A percentile compares a stretch with the other conserved stretches of the same genome.
Evolutionary conservation across 2,113 vertebrate genomes (phyloP).

Genomic region (Nannobrachium achirus): DNA sequence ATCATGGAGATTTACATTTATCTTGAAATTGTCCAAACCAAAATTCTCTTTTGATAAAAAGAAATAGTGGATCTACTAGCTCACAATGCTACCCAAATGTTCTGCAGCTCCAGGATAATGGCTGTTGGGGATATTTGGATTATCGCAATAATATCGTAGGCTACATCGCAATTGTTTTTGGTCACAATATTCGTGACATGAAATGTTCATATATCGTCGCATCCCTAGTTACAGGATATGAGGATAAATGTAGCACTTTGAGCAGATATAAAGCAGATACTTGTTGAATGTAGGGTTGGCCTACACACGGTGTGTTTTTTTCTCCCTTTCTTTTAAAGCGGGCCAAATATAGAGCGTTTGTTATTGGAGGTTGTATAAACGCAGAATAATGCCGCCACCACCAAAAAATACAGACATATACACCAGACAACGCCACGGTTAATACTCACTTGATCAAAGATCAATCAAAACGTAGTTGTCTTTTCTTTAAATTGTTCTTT

Average conservation of each 20-base stretch:
- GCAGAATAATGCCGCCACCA: slow-evolving; percentile 52
- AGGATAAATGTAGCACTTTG: slow-evolving; percentile 12
- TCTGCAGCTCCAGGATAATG: too few species aligned
- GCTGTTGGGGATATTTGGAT: too few species aligned
- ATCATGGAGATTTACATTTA: too few species aligned
- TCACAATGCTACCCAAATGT: too few species aligned
- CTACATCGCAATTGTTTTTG: too few species aligned
- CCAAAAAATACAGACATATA: slow-evolving; percentile 56
- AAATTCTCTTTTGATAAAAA: too few species aligned
- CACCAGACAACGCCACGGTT: slow-evolving; percentile 66
- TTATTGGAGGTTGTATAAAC: slow-evolving; percentile 25
- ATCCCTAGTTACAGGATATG: too few species aligned
- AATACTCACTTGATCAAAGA: slow-evolving; percentile 77
- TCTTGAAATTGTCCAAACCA: too few species aligned
- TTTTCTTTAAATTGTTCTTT: slow-evolving; percentile 56
- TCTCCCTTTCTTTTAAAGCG: background rate
- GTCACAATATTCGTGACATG: too few species aligned
- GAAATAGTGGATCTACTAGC: too few species aligned
- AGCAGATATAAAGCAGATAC: slow-evolving; percentile 63
- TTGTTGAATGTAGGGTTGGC: slow-evolving; percentile 75
- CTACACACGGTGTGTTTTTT: slow-evolving; percentile 26
- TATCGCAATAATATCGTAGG: too few species aligned
- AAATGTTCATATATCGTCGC: too few species aligned
- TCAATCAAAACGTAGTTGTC: slow-evolving; percentile 71
- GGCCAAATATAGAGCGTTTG: slow-evolving; percentile 12